Base-by-base conservation (phyloP, 2,888 invertebrate species). In the Ochropacha duplaris region DNA sequence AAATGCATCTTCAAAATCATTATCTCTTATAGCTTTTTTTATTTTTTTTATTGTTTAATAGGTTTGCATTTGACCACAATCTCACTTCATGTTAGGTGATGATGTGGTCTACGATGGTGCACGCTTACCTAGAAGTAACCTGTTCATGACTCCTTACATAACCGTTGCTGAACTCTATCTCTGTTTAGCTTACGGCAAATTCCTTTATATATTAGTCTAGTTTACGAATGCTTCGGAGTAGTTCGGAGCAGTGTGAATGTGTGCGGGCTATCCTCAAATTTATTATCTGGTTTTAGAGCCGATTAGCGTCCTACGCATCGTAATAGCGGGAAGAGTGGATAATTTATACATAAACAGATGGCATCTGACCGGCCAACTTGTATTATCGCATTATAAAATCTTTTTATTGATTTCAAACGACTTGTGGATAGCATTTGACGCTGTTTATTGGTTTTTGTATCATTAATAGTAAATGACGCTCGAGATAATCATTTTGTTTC, bases 211-310 rank as follows among this genome's bases (percentile, higher is more conserved):
- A 4, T 4, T 8, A 44, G 19, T 19, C 9, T n/a, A 44, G 16
- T 8, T 16, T 19, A 44, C 39, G 19, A n/a, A 6, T 14, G 39
- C 8, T 44, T 19, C 16, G 19, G 19, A 44, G 14, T 16, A 39
- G 8, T 44, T 19, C 16, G 19, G 19, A 44, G 14, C 39, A 39
- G 8, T 2, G 16, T 39, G 5, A 5, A 8, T 44, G 19, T 36
- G 49, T 39, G 54, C 26, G n/a, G n/a, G 22, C 50, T 28, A 54
- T 57, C 54, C 34, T 31, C 28, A 54, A 28, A 57, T 57, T 54
- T 51, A 57, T 54, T 54, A 50, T 50, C 50, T 50, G 54, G 54
- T 57, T 54, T 57, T 50, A 50, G 49, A 51, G 36, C 49, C 54
- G 54, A 57, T 57, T 57, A 57, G 49, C 31, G 56, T 56, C 49